Evolutionary conservation across 2,888 invertebrate genomes (phyloP), one percentile per base, ranked within the genome.

Genomic region (Tinea semifulvella): DNA sequence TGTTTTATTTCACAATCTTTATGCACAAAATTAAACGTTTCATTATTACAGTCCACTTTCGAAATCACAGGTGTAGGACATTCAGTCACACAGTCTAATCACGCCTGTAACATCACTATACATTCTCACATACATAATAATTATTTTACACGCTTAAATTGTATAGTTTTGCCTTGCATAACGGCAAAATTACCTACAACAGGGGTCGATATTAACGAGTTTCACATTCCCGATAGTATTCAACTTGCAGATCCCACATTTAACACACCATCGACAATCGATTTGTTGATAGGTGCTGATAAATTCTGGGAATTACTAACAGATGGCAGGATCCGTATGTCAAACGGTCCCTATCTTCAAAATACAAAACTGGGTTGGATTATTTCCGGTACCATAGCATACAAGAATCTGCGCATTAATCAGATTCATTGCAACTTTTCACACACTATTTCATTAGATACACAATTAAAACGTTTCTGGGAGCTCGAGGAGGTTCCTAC

Each of bases 301-400:
- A 47, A 42, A 26, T 53, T 53, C 35, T 52, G 51, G 50, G 49
- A 49, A 8, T 35, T 53, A 6, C 45, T 53, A 46, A 19, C 38
- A 14, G 40, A 46, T 2, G 47, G 46, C 40, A 36, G 31, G 46
- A 48, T 51, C 36, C 47, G 49, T 13, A 42, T 51, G 31, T n/a
- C 28, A 25, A 47, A 43, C 13, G 49, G 50, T 6, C 51, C 51
- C 1, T 51, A 40, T 20, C 36, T 53, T 20, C 51, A 50, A 42
- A 49, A 50, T 20, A 44, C 50, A 5, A 51, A 45, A 31, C 46
- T 51, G 10, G 53, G 53, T 7, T 53, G 53, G 52, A 42, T 50
- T 14, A 27, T 51, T 7, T 46, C 50, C 3, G 52, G 50, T 11
- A 45, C 52, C 7, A 11, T 50, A 8, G 14, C 22, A 14, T 19